These are phyloP conservation scores for Rissa tridactyla DNA, from an alignment of 2,113 vertebrate species.

Conservation along the genomic window DNA sequence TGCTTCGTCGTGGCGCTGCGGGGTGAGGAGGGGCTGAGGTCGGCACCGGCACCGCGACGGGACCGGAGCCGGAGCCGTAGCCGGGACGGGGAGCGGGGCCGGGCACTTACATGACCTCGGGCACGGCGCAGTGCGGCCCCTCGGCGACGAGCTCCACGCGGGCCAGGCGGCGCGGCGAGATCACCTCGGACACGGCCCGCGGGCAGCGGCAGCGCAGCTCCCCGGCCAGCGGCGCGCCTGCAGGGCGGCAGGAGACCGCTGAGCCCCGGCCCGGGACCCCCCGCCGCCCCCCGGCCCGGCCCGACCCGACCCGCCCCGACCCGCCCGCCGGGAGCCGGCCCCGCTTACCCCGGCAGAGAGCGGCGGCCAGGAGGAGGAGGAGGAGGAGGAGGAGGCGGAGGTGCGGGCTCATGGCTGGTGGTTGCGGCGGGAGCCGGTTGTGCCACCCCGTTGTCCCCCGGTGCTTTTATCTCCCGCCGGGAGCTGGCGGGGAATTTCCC, in stretches of 20 bases:
- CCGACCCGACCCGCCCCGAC: too few relatives aligned
- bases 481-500: not conserved
- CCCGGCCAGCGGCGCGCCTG: too few relatives aligned
- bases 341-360: too few relatives aligned
- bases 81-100: too few relatives aligned
- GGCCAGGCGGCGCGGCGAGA: not conserved
- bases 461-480: not conserved
- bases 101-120: slow-evolving; percentile 40
- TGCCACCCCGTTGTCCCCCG: not conserved
- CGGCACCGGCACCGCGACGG: not conserved
- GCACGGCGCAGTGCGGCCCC: slow-evolving; percentile 6
- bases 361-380: not conserved
- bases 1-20: too few relatives aligned
- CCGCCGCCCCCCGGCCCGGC: too few relatives aligned
- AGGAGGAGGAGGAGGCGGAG: not conserved
- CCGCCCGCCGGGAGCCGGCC: too few relatives aligned
- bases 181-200: not conserved
- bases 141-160: slow-evolving; percentile 1
- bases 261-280: too few relatives aligned
- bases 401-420: not conserved
- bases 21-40: not conserved
- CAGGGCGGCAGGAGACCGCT: too few relatives aligned
- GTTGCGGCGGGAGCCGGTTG: not conserved
- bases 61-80: too few relatives aligned
- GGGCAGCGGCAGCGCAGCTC: not conserved